Base-by-base conservation (phyloP, 1,140 invertebrate species). In the Drosophila chauvacae region DNA sequence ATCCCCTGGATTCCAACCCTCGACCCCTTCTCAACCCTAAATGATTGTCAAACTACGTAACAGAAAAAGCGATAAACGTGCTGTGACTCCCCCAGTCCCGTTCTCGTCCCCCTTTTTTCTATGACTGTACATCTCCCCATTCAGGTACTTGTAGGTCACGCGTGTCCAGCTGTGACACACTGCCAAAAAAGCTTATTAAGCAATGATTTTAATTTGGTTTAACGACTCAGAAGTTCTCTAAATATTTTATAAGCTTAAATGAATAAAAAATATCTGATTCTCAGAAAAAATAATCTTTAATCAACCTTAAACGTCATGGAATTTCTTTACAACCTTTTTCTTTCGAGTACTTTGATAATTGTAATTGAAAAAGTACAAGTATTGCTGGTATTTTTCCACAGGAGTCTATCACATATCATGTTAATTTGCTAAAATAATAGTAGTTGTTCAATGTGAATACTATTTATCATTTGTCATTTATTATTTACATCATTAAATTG, bases 11-110 rank as follows among this genome's bases (percentile, higher is more conserved):
- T 10, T 3, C 14, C 51, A 23, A 23, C n/a, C 28, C 28, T 16
- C n/a, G 10, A n/a, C 16, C 47, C 47, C 47, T 45, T n/a, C 45
- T 2, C 16, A 33, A 51, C 51, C 51, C 51, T 16, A 23, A 55
- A 60, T 56, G 61, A 64, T 41, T 64, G 37, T 26, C 16, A 37
- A 55, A 33, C 69, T 56, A 72, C 69, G 68, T 72, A 72, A 72
- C 66, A 51, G 16, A 51, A 53, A 53, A 44, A 26, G 16, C 44
- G 28, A 20, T 35, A 61, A 62, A 61, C 61, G 56, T 64, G 61
- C 61, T 61, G 37, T 33, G 61, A 41, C 57, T 62, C 37, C 62
- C 30, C 23, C 30, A 42, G 37, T 11, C 53, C 16, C 60, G 4
- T 13, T 7, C 37, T 58, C 4, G 13, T 11, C 26, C 14, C 9